Evolutionary conservation across 2,797 vertebrate species (phyloP), one percentile per base, ranked within the genome.

Genomic region (Glyptemys insculpta): DNA sequence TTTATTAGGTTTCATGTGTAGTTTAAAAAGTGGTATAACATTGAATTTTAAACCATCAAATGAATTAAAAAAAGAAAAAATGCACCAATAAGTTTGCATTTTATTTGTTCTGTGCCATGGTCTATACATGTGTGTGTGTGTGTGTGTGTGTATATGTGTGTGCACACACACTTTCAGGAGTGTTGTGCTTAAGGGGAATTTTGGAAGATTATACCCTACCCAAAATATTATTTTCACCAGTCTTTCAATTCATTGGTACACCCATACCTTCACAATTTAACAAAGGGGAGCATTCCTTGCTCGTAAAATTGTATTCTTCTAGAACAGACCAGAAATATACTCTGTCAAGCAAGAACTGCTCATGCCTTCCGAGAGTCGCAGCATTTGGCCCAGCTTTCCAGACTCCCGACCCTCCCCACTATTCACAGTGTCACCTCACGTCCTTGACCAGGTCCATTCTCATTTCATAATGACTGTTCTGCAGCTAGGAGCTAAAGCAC

Each of bases 11-110:
- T 97, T 96, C 96, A 96, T 2, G 88, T 96, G 92, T 95, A 96
- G 90, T 97, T 98, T 97, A 97, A 97, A 97, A 97, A 98, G 96
- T 96, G 97, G 97, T 95, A 95, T 96, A 97, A 98, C 97, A 97
- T 95, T 98, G 91, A 95, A 94, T 96, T 96, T 98, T 97, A 97
- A 97, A 96, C 82, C 95, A 84, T 72, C 88, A 94, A 85, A 92
- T 50, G 95, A 88, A 97, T 91, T 6, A 72, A 80, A 87, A 80
- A n/a, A 56, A 57, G 37, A 80, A 76, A 91, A 72, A 47, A 87
- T 62, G 34, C 92, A 94, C 41, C 29, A 79, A 88, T 83, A 74
- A 59, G 6, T 83, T 93, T 96, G 74, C 49, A 52, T 11, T 92
- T 88, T 85, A 50, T 81, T 85, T 59, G 79, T 83, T 94, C 87